phyloP scores from a whole-genome alignment of 2,113 vertebrate species.

The Hyaena hyaena region DNA sequence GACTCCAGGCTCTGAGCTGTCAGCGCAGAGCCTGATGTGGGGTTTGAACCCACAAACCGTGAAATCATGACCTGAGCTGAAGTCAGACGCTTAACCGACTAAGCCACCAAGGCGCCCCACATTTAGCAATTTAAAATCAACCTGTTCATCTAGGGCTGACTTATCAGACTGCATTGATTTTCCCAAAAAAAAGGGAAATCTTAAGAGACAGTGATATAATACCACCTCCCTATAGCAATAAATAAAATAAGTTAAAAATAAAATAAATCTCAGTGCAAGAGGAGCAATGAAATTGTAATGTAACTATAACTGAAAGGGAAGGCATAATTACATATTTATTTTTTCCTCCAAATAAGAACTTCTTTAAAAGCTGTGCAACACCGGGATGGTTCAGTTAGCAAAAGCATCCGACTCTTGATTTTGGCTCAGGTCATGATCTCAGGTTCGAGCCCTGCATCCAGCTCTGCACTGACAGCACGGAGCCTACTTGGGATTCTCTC shows the following conservation, averaged over 20 bases:
- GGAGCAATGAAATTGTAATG: neutral
- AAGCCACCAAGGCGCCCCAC: no score
- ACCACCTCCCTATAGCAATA: neutral
- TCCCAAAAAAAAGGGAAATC: neutral
- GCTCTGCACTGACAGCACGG: no score
- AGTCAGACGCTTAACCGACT: no score
- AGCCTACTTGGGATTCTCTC: no score
- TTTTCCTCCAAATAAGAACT: neutral
- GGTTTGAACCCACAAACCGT: no score
- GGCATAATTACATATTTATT: neutral
- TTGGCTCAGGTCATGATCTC: no score
- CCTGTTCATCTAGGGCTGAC: neutral
- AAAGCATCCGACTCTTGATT: no score
- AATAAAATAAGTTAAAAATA: conserved; percentile 17
- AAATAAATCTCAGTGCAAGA: neutral
- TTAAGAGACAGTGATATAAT: neutral
- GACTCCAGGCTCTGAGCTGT: no score
- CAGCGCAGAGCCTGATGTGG: no score
- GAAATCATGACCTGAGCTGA: no score
- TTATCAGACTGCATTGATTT: neutral
- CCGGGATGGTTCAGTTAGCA: no score
- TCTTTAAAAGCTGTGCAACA: neutral
- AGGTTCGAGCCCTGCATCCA: no score
- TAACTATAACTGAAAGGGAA: neutral
- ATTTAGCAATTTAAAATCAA: neutral